phyloP scores from a whole-genome alignment of 2,113 vertebrate genomes.

The Leptodactylus fuscus region DNA sequence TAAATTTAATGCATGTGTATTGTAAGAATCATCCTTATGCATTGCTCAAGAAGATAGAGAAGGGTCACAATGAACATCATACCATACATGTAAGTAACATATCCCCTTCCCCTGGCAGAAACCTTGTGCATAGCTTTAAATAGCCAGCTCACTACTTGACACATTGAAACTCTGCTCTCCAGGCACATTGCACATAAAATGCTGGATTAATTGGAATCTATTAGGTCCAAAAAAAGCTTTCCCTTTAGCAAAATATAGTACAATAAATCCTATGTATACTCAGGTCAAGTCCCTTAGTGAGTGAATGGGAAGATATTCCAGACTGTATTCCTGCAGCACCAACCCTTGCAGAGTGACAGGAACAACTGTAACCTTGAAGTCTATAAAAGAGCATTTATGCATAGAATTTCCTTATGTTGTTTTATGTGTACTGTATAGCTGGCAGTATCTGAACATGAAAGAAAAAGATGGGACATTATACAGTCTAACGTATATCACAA shows the following conservation, averaged over 20 bases:
- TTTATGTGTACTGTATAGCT: not conserved
- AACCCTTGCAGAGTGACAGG: not conserved
- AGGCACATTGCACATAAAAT: not conserved
- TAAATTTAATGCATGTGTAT: too few species aligned
- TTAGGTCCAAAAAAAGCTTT: not conserved
- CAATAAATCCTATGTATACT: not conserved
- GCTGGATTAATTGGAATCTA: not conserved
- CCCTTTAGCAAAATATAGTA: not conserved
- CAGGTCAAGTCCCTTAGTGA: not conserved
- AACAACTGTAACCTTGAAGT: slow-evolving; percentile 30
- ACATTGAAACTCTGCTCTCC: not conserved
- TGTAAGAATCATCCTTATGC: too few species aligned
- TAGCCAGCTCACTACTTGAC: not conserved
- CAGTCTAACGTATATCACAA: too few species aligned
- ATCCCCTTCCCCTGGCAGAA: not conserved
- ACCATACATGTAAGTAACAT: too few species aligned
- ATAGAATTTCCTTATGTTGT: not conserved
- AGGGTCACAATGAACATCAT: too few species aligned
- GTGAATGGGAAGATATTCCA: not conserved
- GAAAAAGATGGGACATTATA: not conserved
- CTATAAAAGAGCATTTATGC: not conserved
- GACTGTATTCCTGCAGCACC: not conserved
- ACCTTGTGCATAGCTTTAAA: not conserved
- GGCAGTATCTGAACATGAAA: not conserved
- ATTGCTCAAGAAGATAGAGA: too few species aligned